Evolutionary conservation across 2,888 invertebrate genomes (phyloP), one percentile per base, ranked within the genome.

Genomic region (Strigamia crassipes): DNA sequence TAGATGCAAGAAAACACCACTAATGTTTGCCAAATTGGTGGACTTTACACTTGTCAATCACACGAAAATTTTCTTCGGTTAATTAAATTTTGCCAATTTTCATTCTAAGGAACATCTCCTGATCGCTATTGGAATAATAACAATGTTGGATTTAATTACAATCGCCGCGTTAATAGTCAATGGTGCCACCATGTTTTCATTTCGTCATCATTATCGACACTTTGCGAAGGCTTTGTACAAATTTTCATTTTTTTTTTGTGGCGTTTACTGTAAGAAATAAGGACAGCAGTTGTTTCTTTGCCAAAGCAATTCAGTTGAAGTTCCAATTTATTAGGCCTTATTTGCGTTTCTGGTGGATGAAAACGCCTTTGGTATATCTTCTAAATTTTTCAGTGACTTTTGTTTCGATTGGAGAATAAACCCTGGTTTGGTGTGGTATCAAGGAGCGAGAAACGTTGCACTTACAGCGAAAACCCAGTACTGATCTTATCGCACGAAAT

Each of bases 1-100:
- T 18, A 23, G 61, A 61, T 18, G 61, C 61, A 61, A 61, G 61
- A 61, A 61, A 61, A 61, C 23, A 23, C 15, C 61, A 23, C 18
- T 61, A 21, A 61, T 61, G 61, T 61, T 61, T 61, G 61, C 61
- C 23, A 61, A 61, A 61, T 61, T 61, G 61, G 61, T 61, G 61
- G 61, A 61, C 61, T 61, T 61, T 61, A 23, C 3, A 61, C 23
- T 23, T 61, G 61, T 61, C 61, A 61, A 61, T 61, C 61, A 61
- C 61, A 21, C 10, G 61, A 61, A 61, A 15, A 18, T 61, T 61
- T 61, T 18, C 61, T 61, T 18, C 10, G 61, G 61, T 61, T 61
- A 61, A 61, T 61, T 61, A 61, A 61, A 61, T 61, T 61, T 61
- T 61, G 9, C 8, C 23, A 61, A 61, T 61, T 18, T 61, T 21